phyloP scores from a whole-genome alignment of 1,140 invertebrate genomes.

The Temnothorax curvispinosus region DNA sequence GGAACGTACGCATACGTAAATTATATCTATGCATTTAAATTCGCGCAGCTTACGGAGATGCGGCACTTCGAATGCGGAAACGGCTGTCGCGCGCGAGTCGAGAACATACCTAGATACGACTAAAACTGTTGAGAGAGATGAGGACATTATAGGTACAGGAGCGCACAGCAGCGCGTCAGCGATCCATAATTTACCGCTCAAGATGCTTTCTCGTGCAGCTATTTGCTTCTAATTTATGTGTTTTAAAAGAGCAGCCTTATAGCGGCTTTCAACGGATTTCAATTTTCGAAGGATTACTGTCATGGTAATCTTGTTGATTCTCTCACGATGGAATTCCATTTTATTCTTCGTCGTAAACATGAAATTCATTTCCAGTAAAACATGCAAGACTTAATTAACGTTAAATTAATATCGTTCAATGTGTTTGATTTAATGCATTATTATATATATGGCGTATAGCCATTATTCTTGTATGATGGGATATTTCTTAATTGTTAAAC shows the following conservation, averaged over 20 bases:
- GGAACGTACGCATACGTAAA: not conserved
- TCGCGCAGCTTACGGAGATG: not conserved
- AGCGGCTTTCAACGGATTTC: slow-evolving; percentile 70
- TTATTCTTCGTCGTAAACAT: not conserved
- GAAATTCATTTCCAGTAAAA: not conserved
- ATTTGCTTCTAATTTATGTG: slow-evolving; percentile 85
- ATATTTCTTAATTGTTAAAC: not conserved
- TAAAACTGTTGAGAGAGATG: slow-evolving; percentile 56
- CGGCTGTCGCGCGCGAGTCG: not conserved
- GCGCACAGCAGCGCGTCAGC: slow-evolving; percentile 76
- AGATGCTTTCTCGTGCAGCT: slow-evolving; percentile 79
- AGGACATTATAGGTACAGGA: slow-evolving; percentile 69
- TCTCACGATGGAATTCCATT: slow-evolving; percentile 1
- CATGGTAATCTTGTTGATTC: slow-evolving; percentile 47
- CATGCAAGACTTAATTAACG: not conserved
- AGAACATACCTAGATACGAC: slow-evolving; percentile 1
- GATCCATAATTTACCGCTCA: slow-evolving; percentile 84
- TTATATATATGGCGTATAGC: not conserved
- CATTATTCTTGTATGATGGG: no score
- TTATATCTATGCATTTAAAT: not conserved
- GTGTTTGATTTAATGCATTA: not conserved
- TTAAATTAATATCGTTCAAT: not conserved
- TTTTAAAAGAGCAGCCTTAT: slow-evolving; percentile 80
- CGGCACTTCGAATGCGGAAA: not conserved
- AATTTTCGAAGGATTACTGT: slow-evolving; percentile 74